Conservation (phyloP, 2,888 invertebrate genomes). For the Tenthredo notha region DNA sequence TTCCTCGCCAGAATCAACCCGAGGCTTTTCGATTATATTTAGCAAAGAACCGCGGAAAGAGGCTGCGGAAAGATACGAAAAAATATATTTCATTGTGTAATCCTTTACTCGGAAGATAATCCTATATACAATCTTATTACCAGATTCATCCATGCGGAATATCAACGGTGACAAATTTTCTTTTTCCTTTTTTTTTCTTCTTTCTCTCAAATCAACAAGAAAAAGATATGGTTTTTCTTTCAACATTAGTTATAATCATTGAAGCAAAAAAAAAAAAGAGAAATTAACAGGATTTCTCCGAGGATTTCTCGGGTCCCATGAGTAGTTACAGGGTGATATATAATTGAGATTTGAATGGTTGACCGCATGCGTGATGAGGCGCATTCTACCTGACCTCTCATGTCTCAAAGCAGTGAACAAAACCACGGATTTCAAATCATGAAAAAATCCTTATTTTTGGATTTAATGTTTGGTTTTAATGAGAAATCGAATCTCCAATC, state of each 20-base stretch:
- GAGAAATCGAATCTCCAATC: background rate
- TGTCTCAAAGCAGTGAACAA: background rate
- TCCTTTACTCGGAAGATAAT: conserved; percentile 67
- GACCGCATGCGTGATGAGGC: background rate
- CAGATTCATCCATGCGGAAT: conserved; percentile 18
- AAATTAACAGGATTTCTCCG: background rate
- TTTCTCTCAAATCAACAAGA: background rate
- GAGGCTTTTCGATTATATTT: conserved; percentile 33
- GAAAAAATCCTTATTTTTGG: background rate
- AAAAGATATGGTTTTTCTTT: background rate
- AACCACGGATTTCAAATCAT: background rate
- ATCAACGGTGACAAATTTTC: background rate
- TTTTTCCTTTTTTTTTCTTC: background rate
- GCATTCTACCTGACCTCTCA: background rate
- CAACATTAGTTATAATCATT: no score
- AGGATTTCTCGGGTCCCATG: background rate
- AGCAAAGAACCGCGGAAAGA: conserved; percentile 30
- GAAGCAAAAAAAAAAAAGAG: no score
- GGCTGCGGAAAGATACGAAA: conserved; percentile 57
- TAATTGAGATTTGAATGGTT: background rate
- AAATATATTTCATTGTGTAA: conserved; percentile 77
- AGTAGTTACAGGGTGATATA: background rate
- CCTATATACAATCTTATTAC: conserved; percentile 15
- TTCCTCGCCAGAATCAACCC: background rate
- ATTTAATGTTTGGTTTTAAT: background rate